Conservation (phyloP, 1,140 invertebrate genomes). For the Colletes gigas region DNA sequence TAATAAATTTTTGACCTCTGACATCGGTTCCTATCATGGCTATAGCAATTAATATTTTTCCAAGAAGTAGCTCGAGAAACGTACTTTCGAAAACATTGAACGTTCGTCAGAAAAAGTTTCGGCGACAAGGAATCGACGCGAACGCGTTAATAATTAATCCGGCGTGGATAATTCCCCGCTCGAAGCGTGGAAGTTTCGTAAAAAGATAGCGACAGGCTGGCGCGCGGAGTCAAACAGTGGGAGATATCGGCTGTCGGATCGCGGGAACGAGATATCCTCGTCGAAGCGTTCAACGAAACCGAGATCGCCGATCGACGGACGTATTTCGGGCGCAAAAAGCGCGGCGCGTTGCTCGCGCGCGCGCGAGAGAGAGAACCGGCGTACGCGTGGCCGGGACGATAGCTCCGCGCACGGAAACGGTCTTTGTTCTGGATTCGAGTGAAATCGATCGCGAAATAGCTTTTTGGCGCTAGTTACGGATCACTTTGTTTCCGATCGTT, state of each 20-base stretch:
- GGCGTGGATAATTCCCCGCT: too few species aligned
- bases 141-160: not conserved
- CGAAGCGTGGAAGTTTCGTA: too few species aligned
- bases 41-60: too few species aligned
- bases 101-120: too few species aligned
- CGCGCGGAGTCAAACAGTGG: slow-evolving; percentile 10
- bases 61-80: too few species aligned
- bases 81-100: too few species aligned
- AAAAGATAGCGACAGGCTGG: too few species aligned
- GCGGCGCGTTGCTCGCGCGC: not conserved
- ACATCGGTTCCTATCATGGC: too few species aligned
- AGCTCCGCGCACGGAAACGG: slow-evolving; percentile 44
- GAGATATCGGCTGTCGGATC: slow-evolving; percentile 35
- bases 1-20: too few species aligned
- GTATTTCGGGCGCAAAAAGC: slow-evolving; percentile 5
- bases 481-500: slow-evolving; percentile 4
- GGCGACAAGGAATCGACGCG: not conserved
- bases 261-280: slow-evolving; percentile 6
- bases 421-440: slow-evolving; percentile 43
- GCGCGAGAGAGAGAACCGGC: slow-evolving; percentile 23
- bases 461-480: slow-evolving; percentile 24
- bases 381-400: slow-evolving; percentile 14
- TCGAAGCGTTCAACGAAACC: slow-evolving; percentile 27
- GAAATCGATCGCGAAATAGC: slow-evolving; percentile 55
- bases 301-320: not conserved